These are phyloP conservation scores for Diplolepis rosae DNA, from an alignment of 2,888 invertebrate species.

Conservation along the genomic window DNA sequence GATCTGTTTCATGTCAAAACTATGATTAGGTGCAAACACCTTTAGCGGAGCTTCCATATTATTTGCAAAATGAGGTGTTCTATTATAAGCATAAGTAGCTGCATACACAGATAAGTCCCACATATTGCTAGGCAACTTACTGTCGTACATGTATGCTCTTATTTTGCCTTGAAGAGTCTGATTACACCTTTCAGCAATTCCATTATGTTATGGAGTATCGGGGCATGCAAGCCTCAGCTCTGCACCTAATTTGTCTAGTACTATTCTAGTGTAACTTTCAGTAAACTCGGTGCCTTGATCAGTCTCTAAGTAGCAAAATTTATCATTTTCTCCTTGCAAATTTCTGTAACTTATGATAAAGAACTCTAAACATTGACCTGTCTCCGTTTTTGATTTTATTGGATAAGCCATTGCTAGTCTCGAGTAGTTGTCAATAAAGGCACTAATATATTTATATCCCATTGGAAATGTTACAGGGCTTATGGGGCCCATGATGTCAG, in stretches of 20 bases:
- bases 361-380: slow-evolving; percentile 19
- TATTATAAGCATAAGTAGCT: slow-evolving; percentile 49
- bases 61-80: slow-evolving; percentile 40
- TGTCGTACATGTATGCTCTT: slow-evolving; percentile 39
- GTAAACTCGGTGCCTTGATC: slow-evolving; percentile 32
- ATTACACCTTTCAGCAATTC: slow-evolving; percentile 43
- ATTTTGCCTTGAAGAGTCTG: slow-evolving; percentile 40
- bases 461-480: slow-evolving; percentile 42
- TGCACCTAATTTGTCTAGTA: slow-evolving; percentile 18
- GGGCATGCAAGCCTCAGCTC: slow-evolving; percentile 29
- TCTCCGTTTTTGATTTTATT: slow-evolving; percentile 43
- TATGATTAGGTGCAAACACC: slow-evolving; percentile 37
- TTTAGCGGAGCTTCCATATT: slow-evolving; percentile 34
- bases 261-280: slow-evolving; percentile 3
- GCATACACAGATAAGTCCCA: slow-evolving; percentile 48
- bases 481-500: slow-evolving; percentile 50
- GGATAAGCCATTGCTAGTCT: slow-evolving; percentile 46
- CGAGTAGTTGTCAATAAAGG: slow-evolving; percentile 46
- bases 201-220: slow-evolving; percentile 45
- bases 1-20: slow-evolving; percentile 32
- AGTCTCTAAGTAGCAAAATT: slow-evolving; percentile 17
- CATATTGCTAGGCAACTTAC: slow-evolving; percentile 44
- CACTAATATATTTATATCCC: slow-evolving; percentile 41
- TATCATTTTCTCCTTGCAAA: slow-evolving; percentile 14
- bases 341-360: slow-evolving; percentile 30